Evolutionary conservation across 2,113 vertebrate species (phyloP).

Genomic region (Hassar affinis): DNA sequence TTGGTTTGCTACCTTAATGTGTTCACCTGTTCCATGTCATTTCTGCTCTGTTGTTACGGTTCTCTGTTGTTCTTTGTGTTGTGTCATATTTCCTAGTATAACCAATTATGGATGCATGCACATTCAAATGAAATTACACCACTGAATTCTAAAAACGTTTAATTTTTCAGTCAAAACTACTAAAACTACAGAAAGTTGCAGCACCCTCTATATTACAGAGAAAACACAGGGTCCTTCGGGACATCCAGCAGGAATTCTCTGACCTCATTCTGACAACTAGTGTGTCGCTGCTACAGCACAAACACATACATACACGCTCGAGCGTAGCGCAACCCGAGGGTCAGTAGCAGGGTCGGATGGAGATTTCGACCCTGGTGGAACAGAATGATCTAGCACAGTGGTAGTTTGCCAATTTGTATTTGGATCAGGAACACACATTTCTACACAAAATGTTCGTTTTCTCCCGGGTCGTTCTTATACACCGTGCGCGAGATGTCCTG

Average conservation of each 20-base stretch:
- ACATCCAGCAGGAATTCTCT: slow-evolving; percentile 6
- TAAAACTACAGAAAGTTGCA: neutral
- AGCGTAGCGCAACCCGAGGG: neutral
- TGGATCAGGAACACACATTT: neutral
- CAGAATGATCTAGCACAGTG: neutral
- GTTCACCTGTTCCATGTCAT: neutral
- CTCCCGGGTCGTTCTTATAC: neutral
- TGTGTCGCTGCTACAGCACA: neutral
- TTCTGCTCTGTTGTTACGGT: neutral
- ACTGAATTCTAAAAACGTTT: neutral
- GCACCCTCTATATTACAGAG: neutral
- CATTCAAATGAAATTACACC: neutral
- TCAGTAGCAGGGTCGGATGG: neutral
- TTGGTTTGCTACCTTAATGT: neutral
- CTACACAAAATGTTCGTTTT: neutral
- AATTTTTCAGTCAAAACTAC: too few species aligned
- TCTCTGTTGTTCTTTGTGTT: neutral
- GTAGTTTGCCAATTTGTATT: neutral
- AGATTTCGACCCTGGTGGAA: slow-evolving; percentile 9
- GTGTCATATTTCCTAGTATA: neutral
- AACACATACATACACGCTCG: neutral
- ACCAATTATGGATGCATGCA: neutral
- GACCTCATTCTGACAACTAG: slow-evolving; percentile 14
- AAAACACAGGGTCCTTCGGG: neutral
- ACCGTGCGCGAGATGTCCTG: neutral